A percentile compares a stretch with the other conserved stretches of the same genome.
Conservation (phyloP, 2,797 vertebrate genomes). For the Spatula clypeata region DNA sequence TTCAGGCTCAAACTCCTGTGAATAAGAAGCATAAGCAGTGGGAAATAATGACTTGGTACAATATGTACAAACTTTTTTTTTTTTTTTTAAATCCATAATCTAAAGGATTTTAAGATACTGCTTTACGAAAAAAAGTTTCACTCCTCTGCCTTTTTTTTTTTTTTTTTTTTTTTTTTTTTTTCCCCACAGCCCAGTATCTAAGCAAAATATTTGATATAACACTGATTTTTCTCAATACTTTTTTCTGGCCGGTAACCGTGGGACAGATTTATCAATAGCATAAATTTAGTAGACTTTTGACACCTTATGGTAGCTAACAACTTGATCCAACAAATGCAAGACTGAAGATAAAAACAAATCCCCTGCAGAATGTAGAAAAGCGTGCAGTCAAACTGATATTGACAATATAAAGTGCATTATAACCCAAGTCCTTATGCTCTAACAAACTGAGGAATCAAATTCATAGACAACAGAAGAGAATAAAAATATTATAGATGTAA, state of each 20-base stretch:
- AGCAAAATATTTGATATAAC: constrained; percentile 53
- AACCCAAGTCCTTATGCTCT: constrained; percentile 42
- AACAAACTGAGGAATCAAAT: constrained; percentile 9
- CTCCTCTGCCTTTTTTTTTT: background rate
- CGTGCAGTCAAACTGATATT: constrained; percentile 31
- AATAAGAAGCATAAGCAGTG: background rate
- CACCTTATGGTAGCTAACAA: constrained; percentile 59
- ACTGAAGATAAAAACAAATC: constrained; percentile 48
- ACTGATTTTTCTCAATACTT: constrained; percentile 1
- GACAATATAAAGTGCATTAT: constrained; percentile 40
- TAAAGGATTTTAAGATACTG: background rate
- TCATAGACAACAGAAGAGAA: background rate
- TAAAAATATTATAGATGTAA: background rate
- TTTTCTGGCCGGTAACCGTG: constrained; percentile 39
- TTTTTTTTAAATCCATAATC: background rate
- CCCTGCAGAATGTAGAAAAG: background rate
- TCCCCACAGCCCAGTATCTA: background rate
- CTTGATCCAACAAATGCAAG: constrained; percentile 57
- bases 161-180: too few species aligned
- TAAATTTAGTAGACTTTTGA: constrained; percentile 56
- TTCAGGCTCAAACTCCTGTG: background rate
- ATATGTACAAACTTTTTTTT: background rate
- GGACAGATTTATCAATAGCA: constrained; percentile 60
- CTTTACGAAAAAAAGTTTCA: background rate
- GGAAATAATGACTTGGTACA: background rate